Evolutionary conservation across 2,888 invertebrate genomes (phyloP).

Genomic region (Uropetala carovei): DNA sequence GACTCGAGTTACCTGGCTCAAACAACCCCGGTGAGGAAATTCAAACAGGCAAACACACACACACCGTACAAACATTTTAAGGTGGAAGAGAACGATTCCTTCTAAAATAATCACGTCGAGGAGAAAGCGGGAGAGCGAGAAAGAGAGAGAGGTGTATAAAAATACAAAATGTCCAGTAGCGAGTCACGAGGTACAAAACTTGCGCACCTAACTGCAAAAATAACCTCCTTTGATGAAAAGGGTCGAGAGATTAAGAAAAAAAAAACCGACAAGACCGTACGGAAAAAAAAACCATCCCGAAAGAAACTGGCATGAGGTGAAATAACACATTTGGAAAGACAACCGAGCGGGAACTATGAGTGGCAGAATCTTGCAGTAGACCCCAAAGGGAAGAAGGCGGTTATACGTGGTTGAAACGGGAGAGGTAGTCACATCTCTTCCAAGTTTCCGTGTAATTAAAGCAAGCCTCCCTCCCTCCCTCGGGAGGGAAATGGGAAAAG

Average conservation of each 20-base stretch:
- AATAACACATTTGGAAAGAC: too few species aligned
- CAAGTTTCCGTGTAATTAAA: conserved; percentile 57
- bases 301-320: too few species aligned
- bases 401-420: background rate
- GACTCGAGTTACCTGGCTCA: too few species aligned
- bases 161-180: background rate
- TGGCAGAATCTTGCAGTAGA: too few species aligned
- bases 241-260: too few species aligned
- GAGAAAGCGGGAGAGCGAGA: background rate
- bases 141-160: background rate
- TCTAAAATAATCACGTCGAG: conserved; percentile 27
- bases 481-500: background rate
- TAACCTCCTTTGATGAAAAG: conserved; percentile 33
- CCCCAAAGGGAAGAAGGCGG: too few species aligned
- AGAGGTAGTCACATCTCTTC: conserved; percentile 40
- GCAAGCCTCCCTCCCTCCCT: background rate
- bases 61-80: background rate
- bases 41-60: too few species aligned
- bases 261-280: too few species aligned
- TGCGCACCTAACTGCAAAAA: background rate
- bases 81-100: background rate
- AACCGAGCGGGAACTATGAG: too few species aligned
- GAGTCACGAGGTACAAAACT: background rate
- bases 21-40: too few species aligned
- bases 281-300: too few species aligned